These are phyloP conservation scores for Pollenia labialis DNA, from an alignment of 2,888 invertebrate genomes.

Conservation along the genomic window DNA sequence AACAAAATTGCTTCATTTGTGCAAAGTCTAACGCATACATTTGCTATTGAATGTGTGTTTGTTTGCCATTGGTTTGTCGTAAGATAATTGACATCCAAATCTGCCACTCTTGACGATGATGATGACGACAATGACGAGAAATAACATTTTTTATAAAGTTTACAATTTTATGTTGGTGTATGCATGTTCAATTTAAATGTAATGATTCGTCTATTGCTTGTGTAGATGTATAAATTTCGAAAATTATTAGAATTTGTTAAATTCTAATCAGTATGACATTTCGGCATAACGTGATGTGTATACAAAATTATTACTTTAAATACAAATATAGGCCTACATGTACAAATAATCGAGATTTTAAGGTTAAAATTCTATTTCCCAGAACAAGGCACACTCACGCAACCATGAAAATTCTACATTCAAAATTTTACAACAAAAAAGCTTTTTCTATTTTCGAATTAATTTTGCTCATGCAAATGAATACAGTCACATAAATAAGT, in stretches of 20 bases:
- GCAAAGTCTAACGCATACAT: background rate
- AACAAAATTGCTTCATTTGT: slow-evolving; percentile 25
- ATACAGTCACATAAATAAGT: background rate
- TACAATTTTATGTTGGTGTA: slow-evolving; percentile 24
- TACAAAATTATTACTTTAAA: slow-evolving; percentile 56
- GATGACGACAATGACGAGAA: slow-evolving; percentile 39
- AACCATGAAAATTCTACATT: slow-evolving; percentile 30
- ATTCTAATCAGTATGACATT: slow-evolving; percentile 72
- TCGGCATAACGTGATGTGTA: slow-evolving; percentile 67
- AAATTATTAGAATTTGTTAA: slow-evolving; percentile 64
- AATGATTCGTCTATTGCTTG: slow-evolving; percentile 57
- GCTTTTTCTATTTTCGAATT: slow-evolving; percentile 9
- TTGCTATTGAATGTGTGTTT: background rate
- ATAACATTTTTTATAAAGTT: slow-evolving; percentile 27
- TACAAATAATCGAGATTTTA: slow-evolving; percentile 40
- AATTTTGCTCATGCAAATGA: slow-evolving; percentile 12
- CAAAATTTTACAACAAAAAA: slow-evolving; percentile 31
- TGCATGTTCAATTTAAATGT: slow-evolving; percentile 48
- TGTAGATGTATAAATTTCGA: slow-evolving; percentile 41
- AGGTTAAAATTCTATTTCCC: slow-evolving; percentile 48
- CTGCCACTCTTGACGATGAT: background rate
- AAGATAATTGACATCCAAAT: slow-evolving; percentile 28
- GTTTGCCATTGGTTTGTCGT: background rate
- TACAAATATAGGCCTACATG: slow-evolving; percentile 16
- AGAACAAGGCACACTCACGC: slow-evolving; percentile 15